Evolutionary conservation across 2,797 vertebrate genomes (phyloP), one percentile per base, ranked within the genome.

Genomic region (Myotis planiceps): DNA sequence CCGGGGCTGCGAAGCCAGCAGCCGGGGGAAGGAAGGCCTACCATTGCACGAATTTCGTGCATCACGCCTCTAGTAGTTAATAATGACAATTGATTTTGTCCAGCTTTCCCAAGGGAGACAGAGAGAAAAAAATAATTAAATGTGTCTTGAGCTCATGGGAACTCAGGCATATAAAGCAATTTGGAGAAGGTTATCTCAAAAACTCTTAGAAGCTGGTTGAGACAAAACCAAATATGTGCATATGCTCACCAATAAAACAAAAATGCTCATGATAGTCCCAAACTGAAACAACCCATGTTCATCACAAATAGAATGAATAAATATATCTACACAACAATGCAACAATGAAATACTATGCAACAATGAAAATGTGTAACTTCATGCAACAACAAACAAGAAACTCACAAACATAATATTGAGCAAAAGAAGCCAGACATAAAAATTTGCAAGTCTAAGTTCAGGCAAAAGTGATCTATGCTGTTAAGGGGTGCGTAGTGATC

Each of bases 161-260:
- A 1, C 13, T 71, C 27, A n/a, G 27, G 39, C 4, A 69, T 18
- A 19, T 18, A 74, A 75, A 68, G 58, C 21, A 45, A 90, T 51
- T 90, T 88, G 6, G 18, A 88, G 66, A 87, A 76, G 12, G 3
- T 58, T 95, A 58, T 65, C 53, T 55, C 25, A 34, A 95, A 80
- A 27, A 92, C 12, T 66, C 19, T 88, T 76, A 66, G 92, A 87
- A 83, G 6, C 25, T 68, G 4, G 42, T 47, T 88, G 66, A 76
- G 27, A 76, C 53, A 75, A 95, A 89, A 72, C 2, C 29, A 86
- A 83, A 55, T 63, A 15, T 71, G 9, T 83, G 39, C 27, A 37
- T 34, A 60, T 63, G 16, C 27, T 92, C 25, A 93, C 29, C 63
- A 86, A n/a, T 93, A 93, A 55, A 89, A 71, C 32, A 92, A 75